These are phyloP conservation scores for Apodemia hepburni DNA, from an alignment of 2,888 invertebrate genomes.

Conservation along the genomic window DNA sequence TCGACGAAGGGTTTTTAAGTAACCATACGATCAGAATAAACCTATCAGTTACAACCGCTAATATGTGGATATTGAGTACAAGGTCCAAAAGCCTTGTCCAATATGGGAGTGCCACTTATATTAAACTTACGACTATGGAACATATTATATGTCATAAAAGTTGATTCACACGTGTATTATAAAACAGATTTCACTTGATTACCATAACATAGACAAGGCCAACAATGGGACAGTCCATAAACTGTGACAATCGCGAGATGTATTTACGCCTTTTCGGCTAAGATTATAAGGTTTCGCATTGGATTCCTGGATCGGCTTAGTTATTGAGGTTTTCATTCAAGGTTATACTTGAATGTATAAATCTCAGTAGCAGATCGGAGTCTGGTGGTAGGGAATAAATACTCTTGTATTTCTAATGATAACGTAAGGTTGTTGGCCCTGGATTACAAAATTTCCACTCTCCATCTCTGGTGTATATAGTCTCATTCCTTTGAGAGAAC, in stretches of 20 bases:
- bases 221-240: conserved; percentile 18
- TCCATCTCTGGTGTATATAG: no score
- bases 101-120: conserved; percentile 2
- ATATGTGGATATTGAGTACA: background rate
- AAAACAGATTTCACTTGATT: conserved; percentile 26
- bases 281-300: no score
- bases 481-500: no score
- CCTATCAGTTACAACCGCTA: background rate
- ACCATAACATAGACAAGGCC: conserved; percentile 17
- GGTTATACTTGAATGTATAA: no score
- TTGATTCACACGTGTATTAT: conserved; percentile 22
- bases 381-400: no score
- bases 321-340: no score
- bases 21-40: background rate
- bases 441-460: no score
- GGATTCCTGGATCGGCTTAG: no score
- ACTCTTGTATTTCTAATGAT: no score
- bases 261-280: no score
- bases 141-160: background rate
- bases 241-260: background rate
- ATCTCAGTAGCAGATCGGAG: no score
- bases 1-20: background rate
- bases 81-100: conserved; percentile 8
- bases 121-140: conserved; percentile 12
- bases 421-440: no score